phyloP scores from a whole-genome alignment of 2,113 vertebrate genomes.

The Hymenochirus boettgeri region DNA sequence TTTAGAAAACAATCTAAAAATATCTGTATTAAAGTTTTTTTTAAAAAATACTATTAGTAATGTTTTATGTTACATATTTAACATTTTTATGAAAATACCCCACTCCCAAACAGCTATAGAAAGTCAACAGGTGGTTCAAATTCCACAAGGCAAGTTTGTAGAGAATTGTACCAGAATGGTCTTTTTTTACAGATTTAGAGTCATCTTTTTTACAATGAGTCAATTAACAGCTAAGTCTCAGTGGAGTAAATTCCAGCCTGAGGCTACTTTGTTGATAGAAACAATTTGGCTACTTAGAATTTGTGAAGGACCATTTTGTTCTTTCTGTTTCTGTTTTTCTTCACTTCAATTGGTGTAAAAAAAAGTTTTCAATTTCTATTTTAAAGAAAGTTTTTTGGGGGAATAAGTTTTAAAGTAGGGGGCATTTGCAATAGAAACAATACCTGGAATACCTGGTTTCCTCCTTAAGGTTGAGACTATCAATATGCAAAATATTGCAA shows the following conservation, averaged over 20 bases:
- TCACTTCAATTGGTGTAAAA: not conserved
- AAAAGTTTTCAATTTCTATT: not conserved
- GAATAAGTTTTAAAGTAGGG: too few relatives aligned
- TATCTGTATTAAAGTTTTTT: too few relatives aligned
- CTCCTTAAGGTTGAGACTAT: too few relatives aligned
- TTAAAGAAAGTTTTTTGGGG: not conserved
- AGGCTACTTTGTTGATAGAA: constrained; percentile 26
- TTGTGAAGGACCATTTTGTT: constrained; percentile 24
- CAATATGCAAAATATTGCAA: too few relatives aligned
- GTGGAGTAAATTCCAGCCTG: constrained; percentile 31
- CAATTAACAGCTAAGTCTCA: constrained; percentile 38
- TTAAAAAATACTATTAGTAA: too few relatives aligned
- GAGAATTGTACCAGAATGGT: too few relatives aligned
- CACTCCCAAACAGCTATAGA: constrained; percentile 1
- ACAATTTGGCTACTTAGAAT: constrained; percentile 23
- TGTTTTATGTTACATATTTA: not conserved
- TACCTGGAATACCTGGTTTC: too few relatives aligned
- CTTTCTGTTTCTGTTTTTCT: constrained; percentile 11
- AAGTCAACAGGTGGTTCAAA: constrained; percentile 36
- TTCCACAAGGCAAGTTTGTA: constrained; percentile 31
- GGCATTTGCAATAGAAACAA: too few relatives aligned
- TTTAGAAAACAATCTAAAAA: too few relatives aligned
- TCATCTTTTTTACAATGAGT: constrained; percentile 35
- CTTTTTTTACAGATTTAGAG: constrained; percentile 17
- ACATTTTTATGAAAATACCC: constrained; percentile 18